phyloP scores from a whole-genome alignment of 1,140 invertebrate species.

The Conus betulinus region DNA sequence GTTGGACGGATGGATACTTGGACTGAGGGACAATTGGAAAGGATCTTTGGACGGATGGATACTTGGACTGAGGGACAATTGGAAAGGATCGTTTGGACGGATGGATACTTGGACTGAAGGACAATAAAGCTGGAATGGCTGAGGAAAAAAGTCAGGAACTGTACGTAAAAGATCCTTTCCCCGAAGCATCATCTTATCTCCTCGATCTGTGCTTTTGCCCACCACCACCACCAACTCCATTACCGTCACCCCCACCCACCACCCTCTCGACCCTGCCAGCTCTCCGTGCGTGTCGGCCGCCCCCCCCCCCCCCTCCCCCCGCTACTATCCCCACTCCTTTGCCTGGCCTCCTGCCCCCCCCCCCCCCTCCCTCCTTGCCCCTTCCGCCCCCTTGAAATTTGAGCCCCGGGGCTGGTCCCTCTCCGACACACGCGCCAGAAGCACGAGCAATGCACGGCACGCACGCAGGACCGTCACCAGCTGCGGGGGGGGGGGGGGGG shows the following conservation, averaged over 20 bases:
- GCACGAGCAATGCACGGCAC: conserved; percentile 20
- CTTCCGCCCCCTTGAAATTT: background rate
- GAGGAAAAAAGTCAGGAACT: too few relatives aligned
- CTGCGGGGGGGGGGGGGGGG: background rate
- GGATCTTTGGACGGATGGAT: too few relatives aligned
- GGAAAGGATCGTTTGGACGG: too few relatives aligned
- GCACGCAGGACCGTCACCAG: conserved; percentile 20
- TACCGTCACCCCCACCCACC: background rate
- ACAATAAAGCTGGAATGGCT: too few relatives aligned
- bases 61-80: too few relatives aligned
- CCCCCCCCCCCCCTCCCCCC: background rate
- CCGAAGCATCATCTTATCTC: background rate
- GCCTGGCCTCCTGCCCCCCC: background rate
- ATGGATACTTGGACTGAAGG: too few relatives aligned
- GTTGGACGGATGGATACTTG: too few relatives aligned
- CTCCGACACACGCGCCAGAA: background rate
- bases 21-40: too few relatives aligned
- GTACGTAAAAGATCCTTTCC: background rate
- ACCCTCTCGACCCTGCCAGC: background rate
- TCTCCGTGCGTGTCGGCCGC: too few relatives aligned
- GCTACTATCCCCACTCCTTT: background rate
- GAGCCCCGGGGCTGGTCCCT: background rate
- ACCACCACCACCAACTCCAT: background rate
- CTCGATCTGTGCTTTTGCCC: background rate
- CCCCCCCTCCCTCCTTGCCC: background rate